A percentile compares a stretch with the other conserved stretches of the same genome.
phyloP scores from a whole-genome alignment of 2,797 vertebrate genomes.

The Peromyscus aztecus region DNA sequence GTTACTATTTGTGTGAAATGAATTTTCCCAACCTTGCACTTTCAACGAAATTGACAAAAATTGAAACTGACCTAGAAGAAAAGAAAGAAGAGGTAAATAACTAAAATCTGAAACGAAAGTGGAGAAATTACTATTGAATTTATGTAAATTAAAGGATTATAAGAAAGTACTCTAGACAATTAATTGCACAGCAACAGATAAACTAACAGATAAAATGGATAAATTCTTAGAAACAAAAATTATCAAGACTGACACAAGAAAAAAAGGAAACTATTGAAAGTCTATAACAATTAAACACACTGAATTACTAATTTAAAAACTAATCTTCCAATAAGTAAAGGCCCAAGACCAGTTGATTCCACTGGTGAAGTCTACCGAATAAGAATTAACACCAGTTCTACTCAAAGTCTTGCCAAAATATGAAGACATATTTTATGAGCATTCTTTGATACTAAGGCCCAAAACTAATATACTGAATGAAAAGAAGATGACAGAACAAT shows the following conservation, averaged over 20 bases:
- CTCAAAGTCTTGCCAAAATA: neutral
- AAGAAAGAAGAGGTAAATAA: slow-evolving; percentile 12
- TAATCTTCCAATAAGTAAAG: neutral
- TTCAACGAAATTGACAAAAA: neutral
- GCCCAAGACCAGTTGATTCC: neutral
- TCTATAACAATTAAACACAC: neutral
- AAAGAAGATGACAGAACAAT: slow-evolving; percentile 31
- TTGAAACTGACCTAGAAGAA: neutral
- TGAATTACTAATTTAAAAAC: slow-evolving; percentile 22
- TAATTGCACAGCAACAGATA: neutral
- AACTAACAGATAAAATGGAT: neutral
- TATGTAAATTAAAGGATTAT: neutral
- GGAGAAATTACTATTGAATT: neutral
- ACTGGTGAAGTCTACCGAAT: neutral
- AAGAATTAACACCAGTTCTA: slow-evolving; percentile 9
- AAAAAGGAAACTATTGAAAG: slow-evolving; percentile 14
- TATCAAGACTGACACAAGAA: neutral
- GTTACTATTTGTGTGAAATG: neutral
- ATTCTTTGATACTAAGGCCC: neutral
- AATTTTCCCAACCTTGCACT: neutral
- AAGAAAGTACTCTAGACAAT: neutral
- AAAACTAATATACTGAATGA: neutral
- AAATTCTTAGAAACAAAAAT: neutral
- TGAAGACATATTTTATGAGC: slow-evolving; percentile 1
- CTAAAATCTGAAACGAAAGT: neutral